phyloP scores from a whole-genome alignment of 2,888 invertebrate genomes.

The Volucella zonaria region DNA sequence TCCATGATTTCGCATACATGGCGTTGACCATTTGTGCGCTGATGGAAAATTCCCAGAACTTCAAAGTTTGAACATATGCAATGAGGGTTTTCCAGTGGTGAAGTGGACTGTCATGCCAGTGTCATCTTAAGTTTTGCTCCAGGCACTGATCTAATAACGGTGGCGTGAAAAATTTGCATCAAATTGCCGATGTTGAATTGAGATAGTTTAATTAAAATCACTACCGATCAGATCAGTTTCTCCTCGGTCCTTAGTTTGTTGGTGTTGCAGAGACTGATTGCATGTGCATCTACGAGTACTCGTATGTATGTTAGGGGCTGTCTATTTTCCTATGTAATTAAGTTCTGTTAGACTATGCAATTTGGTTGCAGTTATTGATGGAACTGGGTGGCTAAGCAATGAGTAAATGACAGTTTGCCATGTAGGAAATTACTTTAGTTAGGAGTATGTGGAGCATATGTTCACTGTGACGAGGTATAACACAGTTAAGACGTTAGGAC shows the following conservation, averaged over 20 bases:
- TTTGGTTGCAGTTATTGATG: constrained; percentile 8
- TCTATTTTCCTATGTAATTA: constrained; percentile 60
- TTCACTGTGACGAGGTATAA: too few relatives aligned
- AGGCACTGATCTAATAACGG: constrained; percentile 34
- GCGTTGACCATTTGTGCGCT: constrained; percentile 44
- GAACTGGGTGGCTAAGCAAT: constrained; percentile 39
- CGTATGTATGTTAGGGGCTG: constrained; percentile 14
- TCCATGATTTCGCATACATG: constrained; percentile 46
- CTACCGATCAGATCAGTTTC: constrained; percentile 54
- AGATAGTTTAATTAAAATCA: constrained; percentile 56
- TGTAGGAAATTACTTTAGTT: constrained; percentile 24
- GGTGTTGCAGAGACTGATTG: constrained; percentile 21
- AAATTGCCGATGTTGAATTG: constrained; percentile 11
- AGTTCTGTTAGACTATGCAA: constrained; percentile 44
- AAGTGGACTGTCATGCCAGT: constrained; percentile 34
- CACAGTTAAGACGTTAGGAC: too few relatives aligned
- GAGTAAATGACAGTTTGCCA: constrained; percentile 24
- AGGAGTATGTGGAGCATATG: constrained; percentile 4
- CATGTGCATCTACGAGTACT: constrained; percentile 1
- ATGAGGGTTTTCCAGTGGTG: neutral
- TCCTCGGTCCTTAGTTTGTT: constrained; percentile 11
- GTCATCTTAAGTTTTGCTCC: constrained; percentile 44
- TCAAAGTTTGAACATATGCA: neutral
- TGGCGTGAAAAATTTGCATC: constrained; percentile 59
- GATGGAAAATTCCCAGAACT: constrained; percentile 55